Percentiles rank a stretch among this genome's conserved stretches.
Conservation (phyloP, 2,113 vertebrate genomes). For the Gyps fulvus region DNA sequence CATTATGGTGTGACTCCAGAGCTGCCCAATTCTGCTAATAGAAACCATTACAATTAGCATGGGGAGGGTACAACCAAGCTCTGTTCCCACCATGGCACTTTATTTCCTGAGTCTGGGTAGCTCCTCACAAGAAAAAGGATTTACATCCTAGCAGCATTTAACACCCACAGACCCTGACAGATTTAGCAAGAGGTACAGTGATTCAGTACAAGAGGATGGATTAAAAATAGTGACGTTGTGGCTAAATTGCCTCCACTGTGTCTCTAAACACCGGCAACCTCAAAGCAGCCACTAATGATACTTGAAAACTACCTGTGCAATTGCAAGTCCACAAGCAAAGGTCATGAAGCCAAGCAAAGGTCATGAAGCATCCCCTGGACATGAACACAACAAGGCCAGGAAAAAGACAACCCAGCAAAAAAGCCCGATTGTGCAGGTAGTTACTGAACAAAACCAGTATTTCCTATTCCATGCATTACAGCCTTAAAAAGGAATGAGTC, state of each 20-base stretch:
- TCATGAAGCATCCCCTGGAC: neutral
- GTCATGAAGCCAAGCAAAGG: neutral
- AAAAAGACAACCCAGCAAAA: neutral
- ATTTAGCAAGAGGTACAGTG: conserved; percentile 65
- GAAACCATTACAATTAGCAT: neutral
- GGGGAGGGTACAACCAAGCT: neutral
- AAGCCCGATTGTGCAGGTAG: neutral
- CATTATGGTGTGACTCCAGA: neutral
- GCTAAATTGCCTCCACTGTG: conserved; percentile 13
- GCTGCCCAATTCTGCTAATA: neutral
- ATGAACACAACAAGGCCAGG: neutral
- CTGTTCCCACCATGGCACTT: neutral
- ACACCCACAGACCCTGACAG: conserved; percentile 58
- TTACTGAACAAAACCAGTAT: neutral
- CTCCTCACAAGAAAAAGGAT: conserved; percentile 25
- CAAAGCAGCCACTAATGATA: neutral
- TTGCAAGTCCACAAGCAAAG: neutral
- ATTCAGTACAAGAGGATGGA: conserved; percentile 65
- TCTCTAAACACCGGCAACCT: neutral
- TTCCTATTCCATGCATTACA: neutral
- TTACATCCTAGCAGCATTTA: conserved; percentile 31
- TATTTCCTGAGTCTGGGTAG: neutral
- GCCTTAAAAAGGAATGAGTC: neutral
- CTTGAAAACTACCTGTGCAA: neutral
- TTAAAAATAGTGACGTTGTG: conserved; percentile 65